Conservation (phyloP, 2,888 invertebrate genomes). For the Leptura quadrifasciata region DNA sequence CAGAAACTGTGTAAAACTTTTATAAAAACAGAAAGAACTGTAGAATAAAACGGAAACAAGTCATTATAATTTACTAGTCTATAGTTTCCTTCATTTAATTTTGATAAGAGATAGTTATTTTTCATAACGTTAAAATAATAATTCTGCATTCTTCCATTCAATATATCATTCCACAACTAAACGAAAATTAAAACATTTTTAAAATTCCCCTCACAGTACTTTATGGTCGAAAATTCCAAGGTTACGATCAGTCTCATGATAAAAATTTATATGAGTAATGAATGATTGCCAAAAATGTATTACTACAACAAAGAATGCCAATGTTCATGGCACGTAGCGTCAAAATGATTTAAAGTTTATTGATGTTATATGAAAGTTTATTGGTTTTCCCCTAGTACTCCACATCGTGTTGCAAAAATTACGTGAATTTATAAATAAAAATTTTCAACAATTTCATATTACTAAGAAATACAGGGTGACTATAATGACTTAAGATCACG, state of each 20-base stretch:
- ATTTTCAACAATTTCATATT: no score
- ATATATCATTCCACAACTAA: background rate
- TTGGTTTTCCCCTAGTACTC: conserved; percentile 21
- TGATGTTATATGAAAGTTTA: conserved; percentile 10
- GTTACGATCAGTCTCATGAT: conserved; percentile 29
- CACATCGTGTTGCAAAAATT: background rate
- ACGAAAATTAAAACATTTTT: conserved; percentile 24
- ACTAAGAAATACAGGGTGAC: no score
- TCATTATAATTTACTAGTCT: no score
- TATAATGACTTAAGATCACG: no score
- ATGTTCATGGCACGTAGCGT: conserved; percentile 19
- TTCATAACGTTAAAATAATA: background rate
- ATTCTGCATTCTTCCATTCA: background rate
- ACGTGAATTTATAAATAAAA: no score
- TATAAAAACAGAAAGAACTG: no score
- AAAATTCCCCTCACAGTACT: conserved; percentile 22
- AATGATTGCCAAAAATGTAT: conserved; percentile 34
- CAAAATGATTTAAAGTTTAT: conserved; percentile 21
- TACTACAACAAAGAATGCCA: conserved; percentile 26
- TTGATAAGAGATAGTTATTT: no score
- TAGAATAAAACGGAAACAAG: no score
- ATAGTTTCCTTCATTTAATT: no score
- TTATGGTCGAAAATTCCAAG: conserved; percentile 36
- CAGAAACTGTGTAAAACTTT: no score
- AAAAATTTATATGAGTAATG: conserved; percentile 36